These are phyloP conservation scores for Elysia crispata DNA, from an alignment of 2,888 invertebrate species.

Conservation along the genomic window DNA sequence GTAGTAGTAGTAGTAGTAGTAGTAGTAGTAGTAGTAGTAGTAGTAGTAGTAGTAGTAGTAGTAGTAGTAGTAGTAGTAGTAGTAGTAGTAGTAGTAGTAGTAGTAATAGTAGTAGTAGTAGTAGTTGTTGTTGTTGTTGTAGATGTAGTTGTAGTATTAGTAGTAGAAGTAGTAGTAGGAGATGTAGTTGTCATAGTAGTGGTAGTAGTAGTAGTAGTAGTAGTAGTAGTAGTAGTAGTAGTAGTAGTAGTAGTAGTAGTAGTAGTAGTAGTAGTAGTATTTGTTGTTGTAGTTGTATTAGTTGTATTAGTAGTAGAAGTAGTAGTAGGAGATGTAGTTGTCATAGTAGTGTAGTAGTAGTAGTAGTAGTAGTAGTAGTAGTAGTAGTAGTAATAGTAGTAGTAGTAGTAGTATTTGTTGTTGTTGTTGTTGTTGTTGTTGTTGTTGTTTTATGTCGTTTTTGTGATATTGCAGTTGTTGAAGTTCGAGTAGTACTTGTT, in stretches of 20 bases:
- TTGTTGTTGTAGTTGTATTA: no score
- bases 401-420: no score
- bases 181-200: not conserved
- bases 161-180: no score
- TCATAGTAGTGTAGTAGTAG: no score
- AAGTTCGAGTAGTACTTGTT: no score
- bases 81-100: constrained; percentile 30
- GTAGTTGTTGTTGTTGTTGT: not conserved
- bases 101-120: constrained; percentile 10
- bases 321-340: no score
- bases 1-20: constrained; percentile 34
- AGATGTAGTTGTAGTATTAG: no score
- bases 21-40: constrained; percentile 34
- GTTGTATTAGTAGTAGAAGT: no score
- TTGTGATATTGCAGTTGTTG: not conserved
- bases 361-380: constrained; percentile 9
- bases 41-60: constrained; percentile 21
- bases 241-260: constrained; percentile 9
- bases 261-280: no score
- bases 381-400: constrained; percentile 3
- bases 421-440: not conserved
- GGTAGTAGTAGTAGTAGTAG: constrained; percentile 4
- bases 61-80: constrained; percentile 24
- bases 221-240: constrained; percentile 9
- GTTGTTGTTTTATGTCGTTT: not conserved